Percentiles rank a stretch among this genome's conserved stretches.
Conservation (phyloP, 2,797 vertebrate species). For the Sebastes wilsoni region DNA sequence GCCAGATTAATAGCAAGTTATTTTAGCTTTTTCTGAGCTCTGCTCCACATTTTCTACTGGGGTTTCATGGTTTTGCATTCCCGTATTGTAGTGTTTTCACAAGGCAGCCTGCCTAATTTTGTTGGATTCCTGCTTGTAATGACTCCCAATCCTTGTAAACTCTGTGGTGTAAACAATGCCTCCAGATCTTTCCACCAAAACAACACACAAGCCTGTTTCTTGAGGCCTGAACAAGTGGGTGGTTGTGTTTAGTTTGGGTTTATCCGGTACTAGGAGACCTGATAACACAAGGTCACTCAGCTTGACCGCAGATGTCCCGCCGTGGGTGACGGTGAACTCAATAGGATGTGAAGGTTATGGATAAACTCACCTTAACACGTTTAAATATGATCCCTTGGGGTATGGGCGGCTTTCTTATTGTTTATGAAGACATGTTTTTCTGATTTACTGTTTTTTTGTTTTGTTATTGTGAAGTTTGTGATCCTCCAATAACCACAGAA, state of each 20-base stretch:
- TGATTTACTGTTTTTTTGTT: not conserved
- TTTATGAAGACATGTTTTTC: not conserved
- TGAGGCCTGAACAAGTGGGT: conserved; percentile 67
- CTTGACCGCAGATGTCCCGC: conserved; percentile 66
- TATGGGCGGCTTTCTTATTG: not conserved
- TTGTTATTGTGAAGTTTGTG: not conserved
- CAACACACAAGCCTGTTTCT: conserved; percentile 54
- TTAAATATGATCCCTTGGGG: not conserved
- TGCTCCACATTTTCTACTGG: conserved; percentile 29
- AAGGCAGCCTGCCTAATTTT: conserved; percentile 64
- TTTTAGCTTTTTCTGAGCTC: conserved; percentile 46
- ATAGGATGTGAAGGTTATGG: not conserved
- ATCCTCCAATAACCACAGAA: not conserved
- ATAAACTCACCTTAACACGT: not conserved
- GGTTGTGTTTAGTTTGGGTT: conserved; percentile 75
- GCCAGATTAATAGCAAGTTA: conserved; percentile 42
- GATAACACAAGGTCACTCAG: conserved; percentile 67
- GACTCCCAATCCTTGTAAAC: conserved; percentile 73
- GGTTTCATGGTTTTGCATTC: conserved; percentile 56
- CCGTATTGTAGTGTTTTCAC: conserved; percentile 63
- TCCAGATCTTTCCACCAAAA: conserved; percentile 72
- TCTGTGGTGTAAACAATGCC: conserved; percentile 75
- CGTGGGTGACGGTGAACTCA: conserved; percentile 20
- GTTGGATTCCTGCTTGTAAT: conserved; percentile 71
- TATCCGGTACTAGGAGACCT: conserved; percentile 73